A percentile compares a stretch with the other conserved stretches of the same genome.
Conservation (phyloP, 1,140 invertebrate species). For the Pachyrhynchus sulphureomaculatus region DNA sequence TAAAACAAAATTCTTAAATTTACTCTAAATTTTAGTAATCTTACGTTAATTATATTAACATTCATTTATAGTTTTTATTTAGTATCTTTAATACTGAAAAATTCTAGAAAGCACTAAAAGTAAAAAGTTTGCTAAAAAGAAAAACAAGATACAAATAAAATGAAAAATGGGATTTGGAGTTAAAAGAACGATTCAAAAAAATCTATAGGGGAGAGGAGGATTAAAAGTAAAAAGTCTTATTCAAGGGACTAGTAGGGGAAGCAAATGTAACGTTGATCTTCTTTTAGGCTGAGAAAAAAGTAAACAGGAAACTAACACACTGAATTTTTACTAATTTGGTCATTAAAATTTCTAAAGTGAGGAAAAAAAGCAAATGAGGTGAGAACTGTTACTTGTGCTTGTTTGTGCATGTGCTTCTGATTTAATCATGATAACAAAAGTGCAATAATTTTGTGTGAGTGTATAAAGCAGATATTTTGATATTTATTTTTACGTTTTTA, state of each 20-base stretch:
- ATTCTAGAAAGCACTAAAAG: not conserved
- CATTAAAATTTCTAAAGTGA: conserved; percentile 1
- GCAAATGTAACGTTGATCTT: conserved; percentile 45
- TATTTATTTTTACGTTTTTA: too few relatives aligned
- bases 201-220: not conserved
- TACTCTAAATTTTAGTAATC: too few relatives aligned
- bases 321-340: conserved; percentile 3
- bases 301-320: conserved; percentile 53
- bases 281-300: conserved; percentile 50
- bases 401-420: not conserved
- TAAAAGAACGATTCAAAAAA: not conserved
- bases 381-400: not conserved
- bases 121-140: not conserved
- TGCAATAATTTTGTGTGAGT: too few relatives aligned
- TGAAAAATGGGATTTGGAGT: not conserved
- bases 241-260: conserved; percentile 31
- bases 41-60: too few relatives aligned
- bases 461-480: too few relatives aligned
- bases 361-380: conserved; percentile 17
- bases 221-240: conserved; percentile 22
- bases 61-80: too few relatives aligned
- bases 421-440: not conserved
- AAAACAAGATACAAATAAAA: not conserved
- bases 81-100: too few relatives aligned
- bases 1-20: too few relatives aligned